phyloP scores from a whole-genome alignment of 2,888 invertebrate genomes.

The Therioaphis trifolii region DNA sequence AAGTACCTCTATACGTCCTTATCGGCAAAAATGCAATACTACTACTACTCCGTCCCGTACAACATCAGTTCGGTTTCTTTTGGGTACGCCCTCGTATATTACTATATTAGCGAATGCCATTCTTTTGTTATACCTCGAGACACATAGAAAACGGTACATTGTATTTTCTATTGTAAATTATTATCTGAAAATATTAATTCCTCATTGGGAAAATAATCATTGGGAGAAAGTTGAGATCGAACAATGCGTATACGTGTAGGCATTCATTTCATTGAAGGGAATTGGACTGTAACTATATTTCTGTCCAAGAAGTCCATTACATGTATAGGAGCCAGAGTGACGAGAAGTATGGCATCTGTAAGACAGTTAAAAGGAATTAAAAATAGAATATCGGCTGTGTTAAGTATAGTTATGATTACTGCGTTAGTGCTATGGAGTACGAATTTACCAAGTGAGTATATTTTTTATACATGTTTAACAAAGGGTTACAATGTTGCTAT shows the following conservation, averaged over 20 bases:
- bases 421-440: slow-evolving; percentile 55
- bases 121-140: neutral
- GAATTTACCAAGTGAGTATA: slow-evolving; percentile 41
- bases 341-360: slow-evolving; percentile 22
- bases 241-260: slow-evolving; percentile 5
- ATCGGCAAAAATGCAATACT: neutral
- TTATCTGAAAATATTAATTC: slow-evolving; percentile 9
- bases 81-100: neutral
- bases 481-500: too few species aligned
- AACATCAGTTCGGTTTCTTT: neutral
- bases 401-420: slow-evolving; percentile 7
- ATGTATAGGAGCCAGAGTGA: neutral
- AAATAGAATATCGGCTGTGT: slow-evolving; percentile 22
- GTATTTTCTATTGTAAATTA: neutral
- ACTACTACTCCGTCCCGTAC: neutral
- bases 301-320: neutral
- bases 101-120: neutral
- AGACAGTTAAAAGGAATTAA: slow-evolving; percentile 30
- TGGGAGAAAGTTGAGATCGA: slow-evolving; percentile 22
- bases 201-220: neutral
- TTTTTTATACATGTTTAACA: too few species aligned
- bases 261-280: neutral
- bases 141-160: neutral
- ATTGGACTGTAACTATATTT: neutral
- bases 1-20: neutral